Evolutionary conservation across 2,113 vertebrate genomes (phyloP), one percentile per base, ranked within the genome.

Genomic region (Budorcas taxicolor): DNA sequence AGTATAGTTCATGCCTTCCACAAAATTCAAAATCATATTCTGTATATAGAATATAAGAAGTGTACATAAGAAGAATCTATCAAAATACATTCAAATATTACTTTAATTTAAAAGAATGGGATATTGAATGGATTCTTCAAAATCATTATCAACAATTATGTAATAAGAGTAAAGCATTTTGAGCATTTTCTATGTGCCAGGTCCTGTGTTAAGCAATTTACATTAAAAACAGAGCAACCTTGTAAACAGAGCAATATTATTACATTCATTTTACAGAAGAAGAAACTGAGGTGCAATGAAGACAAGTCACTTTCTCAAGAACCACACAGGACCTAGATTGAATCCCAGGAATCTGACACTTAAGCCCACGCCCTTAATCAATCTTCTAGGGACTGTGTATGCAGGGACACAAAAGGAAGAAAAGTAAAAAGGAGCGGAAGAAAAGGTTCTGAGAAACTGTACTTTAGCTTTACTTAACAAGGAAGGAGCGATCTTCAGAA

Each of bases 21-120:
- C 12, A 80, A 91, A 91, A 96, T 11, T 84, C 45, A 90, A 96
- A 94, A 94, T 84, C 62, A 80, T 36, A 87, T 83, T 94, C 74
- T 84, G 43, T 58, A 84, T 60, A 80, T 0, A 90, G 55, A 82
- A 33, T 33, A 67, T 50, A 53, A 85, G 47, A 43, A 84, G 9
- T 57, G 2, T 45, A 50, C 7, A 13, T 12, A 92, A 12, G 57
- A n/a, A 83, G 11, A 62, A n/a, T 21, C 5, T 71, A 93, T 40
- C 47, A 94, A 17, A 91, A 84, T 52, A 23, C 50, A 92, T 33
- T 81, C 71, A 87, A 84, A 58, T 33, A 67, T 29, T 23, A 67
- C 50, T 81, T 95, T 47, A 55, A 85, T 82, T 89, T 94, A 74
- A 80, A 90, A 94, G 58, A 96, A 96, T 50, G 36, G 21, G 31